phyloP scores from a whole-genome alignment of 2,888 invertebrate species.

The Synergus laeviventris region DNA sequence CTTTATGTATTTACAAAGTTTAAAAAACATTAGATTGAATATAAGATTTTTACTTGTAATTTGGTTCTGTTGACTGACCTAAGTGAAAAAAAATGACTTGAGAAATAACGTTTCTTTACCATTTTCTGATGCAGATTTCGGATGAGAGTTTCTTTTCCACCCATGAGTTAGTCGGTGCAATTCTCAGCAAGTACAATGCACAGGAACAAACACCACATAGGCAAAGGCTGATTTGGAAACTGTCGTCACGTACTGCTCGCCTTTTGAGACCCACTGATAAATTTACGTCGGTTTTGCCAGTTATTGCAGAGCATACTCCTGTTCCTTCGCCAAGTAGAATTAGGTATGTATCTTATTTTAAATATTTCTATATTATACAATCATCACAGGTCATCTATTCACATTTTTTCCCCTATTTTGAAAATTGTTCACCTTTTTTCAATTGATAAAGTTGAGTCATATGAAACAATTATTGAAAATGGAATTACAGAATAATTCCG shows the following conservation, averaged over 20 bases:
- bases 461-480: too few relatives aligned
- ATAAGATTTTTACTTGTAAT: too few relatives aligned
- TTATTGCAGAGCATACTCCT: slow-evolving; percentile 83
- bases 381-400: too few relatives aligned
- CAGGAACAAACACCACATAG: slow-evolving; percentile 82
- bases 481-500: too few relatives aligned
- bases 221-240: slow-evolving; percentile 86
- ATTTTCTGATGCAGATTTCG: slow-evolving; percentile 79
- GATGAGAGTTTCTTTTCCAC: slow-evolving; percentile 82
- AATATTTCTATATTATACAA: slow-evolving; percentile 27
- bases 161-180: slow-evolving; percentile 81
- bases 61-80: too few relatives aligned
- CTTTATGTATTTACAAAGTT: too few relatives aligned
- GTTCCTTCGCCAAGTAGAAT: slow-evolving; percentile 73
- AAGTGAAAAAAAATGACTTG: background rate
- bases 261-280: slow-evolving; percentile 86
- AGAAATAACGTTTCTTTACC: background rate
- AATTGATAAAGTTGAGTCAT: slow-evolving; percentile 11
- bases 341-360: slow-evolving; percentile 59
- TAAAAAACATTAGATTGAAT: too few relatives aligned
- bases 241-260: slow-evolving; percentile 85
- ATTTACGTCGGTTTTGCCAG: slow-evolving; percentile 84
- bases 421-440: background rate
- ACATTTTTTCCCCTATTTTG: too few relatives aligned
- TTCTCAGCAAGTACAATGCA: slow-evolving; percentile 85